These are phyloP conservation scores for Leptinotarsa undecemlineata DNA, from an alignment of 1,140 invertebrate genomes.

Conservation along the genomic window DNA sequence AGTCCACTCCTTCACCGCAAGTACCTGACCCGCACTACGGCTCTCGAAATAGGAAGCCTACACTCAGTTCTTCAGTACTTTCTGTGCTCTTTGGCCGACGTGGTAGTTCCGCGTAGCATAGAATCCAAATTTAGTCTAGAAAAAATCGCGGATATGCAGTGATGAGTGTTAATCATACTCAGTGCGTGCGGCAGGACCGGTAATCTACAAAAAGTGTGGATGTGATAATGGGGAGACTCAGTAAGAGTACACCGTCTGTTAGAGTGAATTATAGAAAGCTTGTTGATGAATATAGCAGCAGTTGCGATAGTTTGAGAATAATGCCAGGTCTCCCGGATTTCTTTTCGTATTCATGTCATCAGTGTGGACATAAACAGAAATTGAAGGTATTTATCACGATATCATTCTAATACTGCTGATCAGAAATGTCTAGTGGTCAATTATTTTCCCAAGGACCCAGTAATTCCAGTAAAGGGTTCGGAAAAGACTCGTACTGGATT, in stretches of 20 bases:
- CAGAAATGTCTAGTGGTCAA: no score
- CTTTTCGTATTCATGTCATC: conserved; percentile 67
- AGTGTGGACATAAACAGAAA: conserved; percentile 67
- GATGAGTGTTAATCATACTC: neutral
- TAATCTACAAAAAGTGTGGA: neutral
- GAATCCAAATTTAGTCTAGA: neutral
- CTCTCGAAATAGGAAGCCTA: conserved; percentile 18
- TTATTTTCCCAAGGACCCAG: no score
- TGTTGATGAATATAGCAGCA: conserved; percentile 59
- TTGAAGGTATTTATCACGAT: conserved; percentile 59
- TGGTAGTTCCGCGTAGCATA: conserved; percentile 4
- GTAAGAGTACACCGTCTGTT: conserved; percentile 59
- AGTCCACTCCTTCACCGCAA: conserved; percentile 27
- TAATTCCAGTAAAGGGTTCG: no score
- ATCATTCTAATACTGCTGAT: neutral
- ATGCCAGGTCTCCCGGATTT: conserved; percentile 61
- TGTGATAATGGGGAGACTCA: conserved; percentile 58
- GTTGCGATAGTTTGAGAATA: conserved; percentile 46
- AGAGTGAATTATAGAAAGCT: conserved; percentile 65
- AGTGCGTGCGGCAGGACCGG: neutral
- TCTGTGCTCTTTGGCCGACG: conserved; percentile 17
- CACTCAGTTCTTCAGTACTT: conserved; percentile 20
- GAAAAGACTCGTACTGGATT: no score
- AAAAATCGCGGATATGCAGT: neutral
- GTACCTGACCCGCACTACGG: conserved; percentile 38